A percentile compares a stretch with the other conserved stretches of the same genome.
Conservation (phyloP, 2,113 vertebrate species). For the Phrynocephalus versicolor region DNA sequence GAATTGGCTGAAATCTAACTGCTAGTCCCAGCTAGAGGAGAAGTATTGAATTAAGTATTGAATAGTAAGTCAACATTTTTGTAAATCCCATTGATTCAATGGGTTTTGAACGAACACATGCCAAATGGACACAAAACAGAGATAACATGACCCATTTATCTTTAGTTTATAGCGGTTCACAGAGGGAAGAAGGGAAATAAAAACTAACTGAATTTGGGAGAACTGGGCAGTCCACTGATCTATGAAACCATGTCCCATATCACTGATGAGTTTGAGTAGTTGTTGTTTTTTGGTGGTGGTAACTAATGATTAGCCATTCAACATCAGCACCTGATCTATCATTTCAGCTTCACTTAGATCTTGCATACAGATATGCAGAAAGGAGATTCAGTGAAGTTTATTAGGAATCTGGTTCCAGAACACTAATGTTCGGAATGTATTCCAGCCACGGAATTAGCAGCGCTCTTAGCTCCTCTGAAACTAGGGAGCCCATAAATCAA, state of each 20-base stretch:
- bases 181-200: background rate
- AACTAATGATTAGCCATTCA: background rate
- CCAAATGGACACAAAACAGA: no score
- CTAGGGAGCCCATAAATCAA: slow-evolving; percentile 33
- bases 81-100: no score
- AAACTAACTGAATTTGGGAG: background rate
- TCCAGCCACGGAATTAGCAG: slow-evolving; percentile 54
- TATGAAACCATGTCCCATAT: background rate
- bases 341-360: background rate
- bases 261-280: background rate
- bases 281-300: background rate
- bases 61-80: no score
- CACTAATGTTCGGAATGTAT: slow-evolving; percentile 49
- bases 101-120: background rate
- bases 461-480: slow-evolving; percentile 43
- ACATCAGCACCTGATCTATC: background rate
- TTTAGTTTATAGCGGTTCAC: background rate
- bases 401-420: slow-evolving; percentile 42
- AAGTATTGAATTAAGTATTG: no score
- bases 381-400: slow-evolving; percentile 38
- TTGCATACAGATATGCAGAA: background rate
- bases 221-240: background rate
- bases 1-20: background rate
- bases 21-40: no score
- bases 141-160: background rate